Percentiles rank a stretch among this genome's conserved stretches.
Evolutionary conservation across 2,888 invertebrate species (phyloP).

Genomic region (Camponotus fellah): DNA sequence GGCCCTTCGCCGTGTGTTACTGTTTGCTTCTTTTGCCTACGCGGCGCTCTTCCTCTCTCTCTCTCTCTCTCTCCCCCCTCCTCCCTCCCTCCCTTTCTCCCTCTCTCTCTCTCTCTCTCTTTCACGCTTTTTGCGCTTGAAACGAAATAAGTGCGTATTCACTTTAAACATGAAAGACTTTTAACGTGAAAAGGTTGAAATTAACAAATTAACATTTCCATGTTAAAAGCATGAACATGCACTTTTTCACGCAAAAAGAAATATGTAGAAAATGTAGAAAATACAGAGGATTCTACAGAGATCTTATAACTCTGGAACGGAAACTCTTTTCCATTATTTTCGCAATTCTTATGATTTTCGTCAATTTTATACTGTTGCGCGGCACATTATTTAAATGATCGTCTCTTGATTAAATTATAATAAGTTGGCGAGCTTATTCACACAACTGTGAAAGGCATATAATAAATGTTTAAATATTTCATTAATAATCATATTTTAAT

Average conservation of each 20-base stretch:
- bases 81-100: not conserved
- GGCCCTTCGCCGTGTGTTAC: constrained; percentile 37
- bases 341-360: not conserved
- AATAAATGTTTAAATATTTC: not conserved
- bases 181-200: constrained; percentile 56
- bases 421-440: not conserved
- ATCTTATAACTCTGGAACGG: constrained; percentile 32
- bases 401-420: not conserved
- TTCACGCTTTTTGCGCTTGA: constrained; percentile 50
- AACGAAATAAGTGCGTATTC: constrained; percentile 57
- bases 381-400: not conserved
- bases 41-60: constrained; percentile 23
- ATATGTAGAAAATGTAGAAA: constrained; percentile 37
- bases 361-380: not conserved
- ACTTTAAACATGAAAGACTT: constrained; percentile 55
- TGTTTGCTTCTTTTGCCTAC: constrained; percentile 42
- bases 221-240: constrained; percentile 47
- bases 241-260: constrained; percentile 46
- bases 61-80: constrained; percentile 22
- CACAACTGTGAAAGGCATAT: not conserved
- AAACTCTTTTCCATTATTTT: constrained; percentile 25
- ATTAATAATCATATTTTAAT: not conserved
- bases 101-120: constrained; percentile 28
- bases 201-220: constrained; percentile 56
- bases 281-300: constrained; percentile 24